These are phyloP conservation scores for Atrina japonica DNA, from an alignment of 2,888 invertebrate species.

Conservation along the genomic window DNA sequence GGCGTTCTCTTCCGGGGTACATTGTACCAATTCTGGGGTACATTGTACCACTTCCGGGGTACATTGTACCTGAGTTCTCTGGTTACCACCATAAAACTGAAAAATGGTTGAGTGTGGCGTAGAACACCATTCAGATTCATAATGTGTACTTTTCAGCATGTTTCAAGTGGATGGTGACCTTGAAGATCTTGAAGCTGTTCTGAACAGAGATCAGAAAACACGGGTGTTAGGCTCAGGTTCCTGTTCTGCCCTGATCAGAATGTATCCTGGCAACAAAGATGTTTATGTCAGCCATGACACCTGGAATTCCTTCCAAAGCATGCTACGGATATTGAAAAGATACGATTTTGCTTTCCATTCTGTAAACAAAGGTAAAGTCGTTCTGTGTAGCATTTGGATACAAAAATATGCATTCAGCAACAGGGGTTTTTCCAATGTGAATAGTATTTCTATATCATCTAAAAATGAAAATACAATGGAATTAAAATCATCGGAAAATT, in stretches of 20 bases:
- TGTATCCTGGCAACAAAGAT: conserved; percentile 83
- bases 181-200: conserved; percentile 84
- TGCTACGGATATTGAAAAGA: conserved; percentile 91
- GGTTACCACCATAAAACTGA: too few relatives aligned
- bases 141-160: conserved; percentile 51
- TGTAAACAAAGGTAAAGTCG: conserved; percentile 33
- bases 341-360: conserved; percentile 85
- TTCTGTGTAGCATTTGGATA: too few relatives aligned
- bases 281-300: conserved; percentile 90
- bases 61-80: too few relatives aligned
- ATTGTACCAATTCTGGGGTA: too few relatives aligned
- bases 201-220: conserved; percentile 64
- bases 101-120: too few relatives aligned
- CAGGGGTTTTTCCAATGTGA: too few relatives aligned
- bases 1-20: too few relatives aligned
- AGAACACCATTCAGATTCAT: too few relatives aligned
- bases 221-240: conserved; percentile 79
- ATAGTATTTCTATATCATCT: too few relatives aligned
- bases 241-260: conserved; percentile 86
- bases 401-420: conserved; percentile 2
- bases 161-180: conserved; percentile 84
- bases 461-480: too few relatives aligned
- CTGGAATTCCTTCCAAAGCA: conserved; percentile 89
- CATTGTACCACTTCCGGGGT: too few relatives aligned
- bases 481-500: too few relatives aligned